Evolutionary conservation across 2,797 vertebrate genomes (phyloP).

Genomic region (Alectoris magna): DNA sequence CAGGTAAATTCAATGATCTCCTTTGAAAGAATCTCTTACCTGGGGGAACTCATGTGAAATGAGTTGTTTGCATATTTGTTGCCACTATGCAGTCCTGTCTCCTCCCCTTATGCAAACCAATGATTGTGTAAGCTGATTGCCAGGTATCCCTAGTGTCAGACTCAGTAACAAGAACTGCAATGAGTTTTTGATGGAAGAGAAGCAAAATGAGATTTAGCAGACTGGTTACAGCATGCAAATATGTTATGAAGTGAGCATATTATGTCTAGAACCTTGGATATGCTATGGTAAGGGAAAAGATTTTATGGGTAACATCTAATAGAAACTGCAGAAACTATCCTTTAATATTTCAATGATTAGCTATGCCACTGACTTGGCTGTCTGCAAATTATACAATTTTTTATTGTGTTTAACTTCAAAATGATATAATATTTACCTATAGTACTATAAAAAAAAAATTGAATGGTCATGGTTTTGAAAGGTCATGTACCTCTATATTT

Average conservation of each 20-base stretch:
- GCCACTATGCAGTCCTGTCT: not conserved
- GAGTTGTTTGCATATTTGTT: slow-evolving; percentile 39
- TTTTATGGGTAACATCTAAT: not conserved
- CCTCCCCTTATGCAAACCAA: slow-evolving; percentile 45
- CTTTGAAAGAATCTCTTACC: slow-evolving; percentile 61
- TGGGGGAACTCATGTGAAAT: slow-evolving; percentile 36
- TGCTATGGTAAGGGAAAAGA: fast-evolving
- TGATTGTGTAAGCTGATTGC: slow-evolving; percentile 18
- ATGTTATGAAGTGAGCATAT: not conserved
- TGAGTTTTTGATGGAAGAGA: slow-evolving; percentile 50
- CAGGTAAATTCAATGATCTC: slow-evolving; percentile 64
- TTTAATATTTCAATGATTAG: not conserved
- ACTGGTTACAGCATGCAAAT: slow-evolving; percentile 18
- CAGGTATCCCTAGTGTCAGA: slow-evolving; percentile 36
- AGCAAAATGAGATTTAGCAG: slow-evolving; percentile 48
- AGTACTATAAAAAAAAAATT: not conserved
- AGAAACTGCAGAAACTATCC: not conserved
- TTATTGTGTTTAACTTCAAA: not conserved
- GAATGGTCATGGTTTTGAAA: not conserved
- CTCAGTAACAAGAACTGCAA: slow-evolving; percentile 30
- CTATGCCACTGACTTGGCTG: not conserved
- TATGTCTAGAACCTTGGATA: not conserved
- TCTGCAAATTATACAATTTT: not conserved
- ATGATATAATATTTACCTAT: not conserved
- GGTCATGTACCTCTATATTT: not conserved